Percentiles rank a stretch among this genome's conserved stretches.
Evolutionary conservation across 2,888 invertebrate genomes (phyloP).

Genomic region (Drosophila atroscutellata): DNA sequence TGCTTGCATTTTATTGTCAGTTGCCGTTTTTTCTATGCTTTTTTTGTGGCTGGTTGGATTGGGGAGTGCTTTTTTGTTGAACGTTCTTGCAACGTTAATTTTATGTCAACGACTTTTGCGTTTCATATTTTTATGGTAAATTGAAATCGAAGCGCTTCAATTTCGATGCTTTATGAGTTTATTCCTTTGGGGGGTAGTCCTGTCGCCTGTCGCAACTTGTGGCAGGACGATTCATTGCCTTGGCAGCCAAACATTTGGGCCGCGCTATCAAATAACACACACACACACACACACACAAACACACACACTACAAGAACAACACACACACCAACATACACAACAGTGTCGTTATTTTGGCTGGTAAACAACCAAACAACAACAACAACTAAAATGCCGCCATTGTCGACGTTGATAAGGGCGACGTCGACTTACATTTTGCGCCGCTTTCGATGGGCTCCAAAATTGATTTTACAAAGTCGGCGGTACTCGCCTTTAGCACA

Average conservation of each 20-base stretch:
- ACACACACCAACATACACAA: constrained; percentile 12
- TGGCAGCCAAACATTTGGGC: constrained; percentile 79
- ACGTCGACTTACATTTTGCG: constrained; percentile 60
- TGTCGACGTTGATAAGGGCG: constrained; percentile 79
- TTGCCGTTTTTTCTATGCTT: constrained; percentile 18
- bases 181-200: constrained; percentile 66
- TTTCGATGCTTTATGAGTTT: constrained; percentile 81
- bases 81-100: constrained; percentile 69
- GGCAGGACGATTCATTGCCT: constrained; percentile 77
- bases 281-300: constrained; percentile 13
- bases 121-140: constrained; percentile 74
- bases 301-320: constrained; percentile 5
- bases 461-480: constrained; percentile 80
- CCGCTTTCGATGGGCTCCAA: constrained; percentile 50
- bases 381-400: constrained; percentile 72
- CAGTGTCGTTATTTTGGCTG: constrained; percentile 79
- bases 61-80: neutral
- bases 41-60: neutral
- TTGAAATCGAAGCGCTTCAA: constrained; percentile 77
- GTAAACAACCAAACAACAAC: constrained; percentile 80
- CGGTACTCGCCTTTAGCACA: constrained; percentile 86
- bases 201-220: constrained; percentile 71
- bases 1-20: constrained; percentile 73
- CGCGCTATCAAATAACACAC: constrained; percentile 79
- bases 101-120: constrained; percentile 78